These are phyloP conservation scores for Solenopsis invicta DNA, from an alignment of 1,140 invertebrate genomes.

Conservation along the genomic window DNA sequence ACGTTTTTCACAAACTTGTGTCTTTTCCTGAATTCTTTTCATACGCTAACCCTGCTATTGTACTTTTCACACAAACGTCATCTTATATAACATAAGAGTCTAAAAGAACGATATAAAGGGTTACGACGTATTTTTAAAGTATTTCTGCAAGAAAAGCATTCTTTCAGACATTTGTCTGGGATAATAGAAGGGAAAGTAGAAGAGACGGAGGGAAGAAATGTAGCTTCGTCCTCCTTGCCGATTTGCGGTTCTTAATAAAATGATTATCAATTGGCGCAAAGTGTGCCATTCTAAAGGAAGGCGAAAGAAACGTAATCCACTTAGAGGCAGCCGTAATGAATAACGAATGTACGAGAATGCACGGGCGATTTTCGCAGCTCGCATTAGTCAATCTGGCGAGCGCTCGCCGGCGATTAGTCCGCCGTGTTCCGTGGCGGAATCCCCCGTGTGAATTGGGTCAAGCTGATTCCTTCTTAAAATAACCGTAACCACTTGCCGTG, in stretches of 20 bases:
- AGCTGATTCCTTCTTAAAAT: slow-evolving; percentile 64
- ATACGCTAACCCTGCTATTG: not conserved
- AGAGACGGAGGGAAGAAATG: not conserved
- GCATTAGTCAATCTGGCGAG: slow-evolving; percentile 34
- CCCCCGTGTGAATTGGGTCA: slow-evolving; percentile 59
- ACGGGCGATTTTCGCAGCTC: slow-evolving; percentile 35
- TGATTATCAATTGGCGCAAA: slow-evolving; percentile 4
- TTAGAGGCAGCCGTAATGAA: slow-evolving; percentile 62
- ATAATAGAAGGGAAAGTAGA: not conserved
- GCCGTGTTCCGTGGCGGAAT: slow-evolving; percentile 33
- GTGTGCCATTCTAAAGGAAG: slow-evolving; percentile 55
- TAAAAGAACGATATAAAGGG: not conserved
- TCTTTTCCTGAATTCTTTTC: not conserved
- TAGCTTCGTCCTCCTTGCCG: not conserved
- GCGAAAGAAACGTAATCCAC: slow-evolving; percentile 78
- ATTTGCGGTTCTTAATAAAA: slow-evolving; percentile 20
- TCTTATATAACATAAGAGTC: not conserved
- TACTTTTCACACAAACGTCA: not conserved
- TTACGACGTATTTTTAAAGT: not conserved
- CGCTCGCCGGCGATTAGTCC: slow-evolving; percentile 37
- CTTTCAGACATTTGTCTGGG: not conserved
- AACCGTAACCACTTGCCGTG: slow-evolving; percentile 62
- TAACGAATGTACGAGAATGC: slow-evolving; percentile 63
- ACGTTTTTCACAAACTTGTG: not conserved
- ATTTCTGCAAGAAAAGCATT: slow-evolving; percentile 8